Percentiles rank a stretch among this genome's conserved stretches.
These are phyloP conservation scores for Drymodes brunneopygia DNA, from an alignment of 2,113 vertebrate species.

Conservation along the genomic window DNA sequence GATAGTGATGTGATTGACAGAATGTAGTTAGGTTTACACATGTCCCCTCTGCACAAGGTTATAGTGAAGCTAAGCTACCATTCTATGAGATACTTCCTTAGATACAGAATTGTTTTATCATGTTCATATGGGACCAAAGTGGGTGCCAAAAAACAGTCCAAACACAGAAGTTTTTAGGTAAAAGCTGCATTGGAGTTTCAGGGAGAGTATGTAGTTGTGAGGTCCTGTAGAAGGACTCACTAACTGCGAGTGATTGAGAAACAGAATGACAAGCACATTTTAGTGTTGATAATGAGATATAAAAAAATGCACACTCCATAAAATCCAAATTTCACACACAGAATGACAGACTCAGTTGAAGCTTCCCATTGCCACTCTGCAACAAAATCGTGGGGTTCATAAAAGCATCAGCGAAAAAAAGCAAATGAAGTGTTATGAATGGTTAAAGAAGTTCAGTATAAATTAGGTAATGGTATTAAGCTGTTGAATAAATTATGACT, in stretches of 20 bases:
- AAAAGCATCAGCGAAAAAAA: background rate
- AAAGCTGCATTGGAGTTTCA: background rate
- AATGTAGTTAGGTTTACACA: background rate
- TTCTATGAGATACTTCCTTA: background rate
- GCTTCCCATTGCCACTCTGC: background rate
- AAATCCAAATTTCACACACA: background rate
- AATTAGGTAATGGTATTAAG: background rate
- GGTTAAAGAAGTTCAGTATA: background rate
- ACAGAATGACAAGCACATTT: background rate
- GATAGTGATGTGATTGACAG: background rate
- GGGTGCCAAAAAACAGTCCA: background rate
- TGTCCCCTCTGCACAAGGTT: background rate
- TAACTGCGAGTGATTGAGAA: background rate
- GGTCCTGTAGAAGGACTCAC: background rate
- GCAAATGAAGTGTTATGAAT: background rate
- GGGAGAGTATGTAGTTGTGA: background rate
- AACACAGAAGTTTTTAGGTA: background rate
- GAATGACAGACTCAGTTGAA: rapidly evolving
- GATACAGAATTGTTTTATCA: background rate
- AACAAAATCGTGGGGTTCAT: rapidly evolving
- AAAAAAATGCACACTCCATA: background rate
- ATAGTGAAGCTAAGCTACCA: background rate
- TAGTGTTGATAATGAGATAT: background rate
- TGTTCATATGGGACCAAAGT: background rate
- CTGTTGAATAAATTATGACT: background rate